Evolutionary conservation across 2,888 invertebrate genomes (phyloP), one percentile per base, ranked within the genome.

Genomic region (Coenonympha glycerion): DNA sequence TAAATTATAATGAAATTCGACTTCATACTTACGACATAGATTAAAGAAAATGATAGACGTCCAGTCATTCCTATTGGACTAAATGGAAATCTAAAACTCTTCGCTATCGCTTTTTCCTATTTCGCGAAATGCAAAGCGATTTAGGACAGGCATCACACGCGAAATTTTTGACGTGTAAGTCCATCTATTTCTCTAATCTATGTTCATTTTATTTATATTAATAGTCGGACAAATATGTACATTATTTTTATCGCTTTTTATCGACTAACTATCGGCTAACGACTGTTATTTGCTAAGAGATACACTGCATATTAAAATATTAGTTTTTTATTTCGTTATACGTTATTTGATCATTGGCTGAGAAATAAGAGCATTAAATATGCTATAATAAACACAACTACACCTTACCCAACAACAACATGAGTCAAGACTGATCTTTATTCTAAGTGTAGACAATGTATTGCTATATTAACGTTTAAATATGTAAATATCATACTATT

Each of bases 241-340:
- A 30, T 19, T 26, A 34, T 18, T 47, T 36, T 47, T 31, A 36
- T 33, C 30, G 33, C 42, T 41, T 33, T 46, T 41, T 18, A 33
- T 49, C 18, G 19, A 9, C 34, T 34, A 18, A 34, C 34, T 51
- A 45, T 45, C 40, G 33, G 15, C 21, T 41, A 44, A 40, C 15
- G 22, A 26, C 21, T 47, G 51, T 41, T 46, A 54, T 49, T 59
- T 44, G 26, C 56, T 57, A 56, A 40, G 33, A 48, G 54, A 57
- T 56, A 52, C 54, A 60, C 44, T 50, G 55, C 58, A 30, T 56
- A 52, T 42, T 58, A 58, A 56, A 56, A 50, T 53, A 53, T 55
- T 42, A 31, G 42, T 46, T 8, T 8, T 53, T 53, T 33, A 33
- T 33, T 47, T 55, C 30, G 44, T 49, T 58, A 52, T 55, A 52